phyloP scores from a whole-genome alignment of 2,888 invertebrate species.

The Morpho deidamia region DNA sequence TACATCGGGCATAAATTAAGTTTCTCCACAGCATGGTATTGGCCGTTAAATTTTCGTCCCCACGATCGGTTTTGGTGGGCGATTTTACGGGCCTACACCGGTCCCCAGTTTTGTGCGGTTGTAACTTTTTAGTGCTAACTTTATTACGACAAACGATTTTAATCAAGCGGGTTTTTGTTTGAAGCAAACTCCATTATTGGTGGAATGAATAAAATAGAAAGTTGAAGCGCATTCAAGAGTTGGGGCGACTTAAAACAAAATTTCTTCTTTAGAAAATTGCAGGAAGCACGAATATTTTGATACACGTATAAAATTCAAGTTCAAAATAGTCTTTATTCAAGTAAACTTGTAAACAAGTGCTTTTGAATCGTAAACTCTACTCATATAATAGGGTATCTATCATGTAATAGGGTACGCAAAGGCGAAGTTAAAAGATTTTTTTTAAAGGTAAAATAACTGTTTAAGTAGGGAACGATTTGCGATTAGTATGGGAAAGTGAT shows the following conservation, averaged over 20 bases:
- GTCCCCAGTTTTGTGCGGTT: constrained; percentile 62
- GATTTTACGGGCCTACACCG: constrained; percentile 73
- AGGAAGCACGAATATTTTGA: no score
- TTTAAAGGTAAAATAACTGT: no score
- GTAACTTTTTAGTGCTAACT: constrained; percentile 75
- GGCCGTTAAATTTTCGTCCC: constrained; percentile 61
- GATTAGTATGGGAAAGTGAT: no score
- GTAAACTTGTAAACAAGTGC: no score
- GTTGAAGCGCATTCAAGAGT: constrained; percentile 61
- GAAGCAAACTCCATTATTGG: constrained; percentile 66
- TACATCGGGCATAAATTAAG: not conserved
- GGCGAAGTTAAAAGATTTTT: no score
- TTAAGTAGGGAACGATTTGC: no score
- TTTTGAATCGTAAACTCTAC: no score
- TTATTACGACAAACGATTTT: constrained; percentile 79
- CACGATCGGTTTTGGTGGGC: constrained; percentile 70
- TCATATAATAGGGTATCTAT: no score
- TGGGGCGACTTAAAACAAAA: constrained; percentile 25
- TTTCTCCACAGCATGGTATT: not conserved
- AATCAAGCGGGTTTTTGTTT: constrained; percentile 77
- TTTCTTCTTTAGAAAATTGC: no score
- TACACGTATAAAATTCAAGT: no score
- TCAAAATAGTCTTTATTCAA: no score
- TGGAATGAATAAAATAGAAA: constrained; percentile 65
- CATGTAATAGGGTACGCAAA: no score